Evolutionary conservation across 2,113 vertebrate species (phyloP).

Genomic region (Phaethon lepturus): DNA sequence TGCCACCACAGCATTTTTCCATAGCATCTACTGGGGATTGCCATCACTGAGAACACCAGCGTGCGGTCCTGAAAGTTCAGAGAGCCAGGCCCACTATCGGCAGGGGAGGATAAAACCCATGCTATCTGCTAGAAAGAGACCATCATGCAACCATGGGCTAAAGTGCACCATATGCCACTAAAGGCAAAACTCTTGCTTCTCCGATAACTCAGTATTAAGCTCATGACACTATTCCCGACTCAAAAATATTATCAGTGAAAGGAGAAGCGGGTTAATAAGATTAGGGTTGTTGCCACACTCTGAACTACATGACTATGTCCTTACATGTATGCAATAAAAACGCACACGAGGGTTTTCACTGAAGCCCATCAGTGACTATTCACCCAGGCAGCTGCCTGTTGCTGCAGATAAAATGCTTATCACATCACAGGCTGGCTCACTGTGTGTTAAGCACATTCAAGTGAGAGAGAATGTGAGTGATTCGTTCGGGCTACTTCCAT

Average conservation of each 20-base stretch:
- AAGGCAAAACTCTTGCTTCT: neutral
- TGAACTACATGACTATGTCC: neutral
- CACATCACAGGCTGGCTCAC: neutral
- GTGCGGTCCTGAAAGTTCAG: neutral
- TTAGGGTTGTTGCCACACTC: neutral
- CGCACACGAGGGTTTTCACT: neutral
- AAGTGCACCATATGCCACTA: neutral
- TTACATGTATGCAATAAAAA: neutral
- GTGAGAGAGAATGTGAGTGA: neutral
- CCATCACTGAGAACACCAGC: neutral
- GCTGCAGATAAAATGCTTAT: neutral
- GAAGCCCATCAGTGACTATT: neutral
- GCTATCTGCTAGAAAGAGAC: neutral
- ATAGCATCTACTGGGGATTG: neutral
- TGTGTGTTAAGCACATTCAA: neutral
- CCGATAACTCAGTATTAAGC: neutral
- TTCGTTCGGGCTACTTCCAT: neutral
- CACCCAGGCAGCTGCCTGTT: neutral
- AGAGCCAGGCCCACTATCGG: accelerated
- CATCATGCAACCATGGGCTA: neutral
- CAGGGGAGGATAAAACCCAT: neutral
- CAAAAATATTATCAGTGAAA: neutral
- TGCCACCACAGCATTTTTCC: neutral
- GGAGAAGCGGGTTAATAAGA: neutral
- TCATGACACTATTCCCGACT: neutral